Conservation (phyloP, 2,797 vertebrate genomes). For the Melanotaenia parkinsoni region DNA sequence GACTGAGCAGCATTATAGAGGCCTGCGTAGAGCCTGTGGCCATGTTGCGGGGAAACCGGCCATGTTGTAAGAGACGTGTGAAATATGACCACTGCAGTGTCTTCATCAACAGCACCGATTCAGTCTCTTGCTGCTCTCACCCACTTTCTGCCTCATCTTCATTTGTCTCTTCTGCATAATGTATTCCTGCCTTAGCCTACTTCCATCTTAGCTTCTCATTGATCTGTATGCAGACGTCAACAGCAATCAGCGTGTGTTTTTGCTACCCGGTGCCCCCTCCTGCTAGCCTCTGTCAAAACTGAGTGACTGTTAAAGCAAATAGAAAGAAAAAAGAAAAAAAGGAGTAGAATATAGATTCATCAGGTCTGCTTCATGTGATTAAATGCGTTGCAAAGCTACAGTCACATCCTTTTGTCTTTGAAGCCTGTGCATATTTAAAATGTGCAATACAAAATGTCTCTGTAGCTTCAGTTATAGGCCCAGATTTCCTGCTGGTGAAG, state of each 20-base stretch:
- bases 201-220: constrained; percentile 4
- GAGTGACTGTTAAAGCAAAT: background rate
- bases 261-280: background rate
- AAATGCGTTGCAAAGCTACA: no score
- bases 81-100: constrained; percentile 67
- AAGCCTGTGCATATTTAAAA: no score
- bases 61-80: constrained; percentile 20
- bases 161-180: constrained; percentile 11
- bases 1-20: constrained; percentile 23
- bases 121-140: constrained; percentile 2
- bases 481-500: no score
- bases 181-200: background rate
- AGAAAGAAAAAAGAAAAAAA: background rate
- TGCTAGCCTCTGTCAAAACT: background rate
- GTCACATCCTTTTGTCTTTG: no score
- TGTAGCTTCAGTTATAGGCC: no score
- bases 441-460: no score
- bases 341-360: no score
- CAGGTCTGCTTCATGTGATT: no score
- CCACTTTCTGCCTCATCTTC: background rate
- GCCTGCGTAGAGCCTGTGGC: constrained; percentile 17
- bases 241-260: background rate
- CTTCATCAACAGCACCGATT: constrained; percentile 40
- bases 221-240: background rate
- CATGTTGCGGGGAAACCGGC: constrained; percentile 39